Conservation (phyloP, 2,113 vertebrate genomes). For the Psittacula cyanocephala region DNA sequence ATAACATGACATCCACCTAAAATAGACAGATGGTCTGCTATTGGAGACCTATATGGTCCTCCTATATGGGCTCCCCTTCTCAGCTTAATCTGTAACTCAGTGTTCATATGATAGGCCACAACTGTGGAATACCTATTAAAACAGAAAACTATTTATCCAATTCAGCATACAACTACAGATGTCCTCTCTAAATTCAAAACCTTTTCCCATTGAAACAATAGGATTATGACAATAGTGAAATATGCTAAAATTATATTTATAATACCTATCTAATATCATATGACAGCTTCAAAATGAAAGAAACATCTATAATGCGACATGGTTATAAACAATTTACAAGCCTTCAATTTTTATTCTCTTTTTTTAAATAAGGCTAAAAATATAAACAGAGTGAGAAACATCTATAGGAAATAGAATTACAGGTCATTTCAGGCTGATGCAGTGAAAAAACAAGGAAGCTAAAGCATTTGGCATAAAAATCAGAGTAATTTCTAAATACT, state of each 20-base stretch:
- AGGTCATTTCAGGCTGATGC: background rate
- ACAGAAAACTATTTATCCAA: background rate
- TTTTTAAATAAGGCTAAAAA: constrained; percentile 20
- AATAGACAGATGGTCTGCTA: background rate
- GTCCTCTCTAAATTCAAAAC: background rate
- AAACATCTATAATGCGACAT: background rate
- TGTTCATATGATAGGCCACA: background rate
- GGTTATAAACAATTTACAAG: background rate
- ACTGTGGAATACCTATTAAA: background rate
- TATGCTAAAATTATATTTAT: background rate
- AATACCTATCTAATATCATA: background rate
- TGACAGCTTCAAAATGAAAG: background rate
- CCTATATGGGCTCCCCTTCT: background rate
- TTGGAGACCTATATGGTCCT: background rate
- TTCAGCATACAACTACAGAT: background rate
- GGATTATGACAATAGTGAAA: background rate
- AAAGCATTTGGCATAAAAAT: background rate
- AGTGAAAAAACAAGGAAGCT: background rate
- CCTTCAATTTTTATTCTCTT: background rate
- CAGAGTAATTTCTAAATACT: background rate
- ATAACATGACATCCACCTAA: background rate
- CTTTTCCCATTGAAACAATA: background rate
- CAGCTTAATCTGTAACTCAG: background rate
- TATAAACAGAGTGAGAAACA: background rate
- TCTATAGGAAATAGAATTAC: background rate